A percentile compares a stretch with the other conserved stretches of the same genome.
Conservation (phyloP, 2,888 invertebrate species). For the Nebria salina region DNA sequence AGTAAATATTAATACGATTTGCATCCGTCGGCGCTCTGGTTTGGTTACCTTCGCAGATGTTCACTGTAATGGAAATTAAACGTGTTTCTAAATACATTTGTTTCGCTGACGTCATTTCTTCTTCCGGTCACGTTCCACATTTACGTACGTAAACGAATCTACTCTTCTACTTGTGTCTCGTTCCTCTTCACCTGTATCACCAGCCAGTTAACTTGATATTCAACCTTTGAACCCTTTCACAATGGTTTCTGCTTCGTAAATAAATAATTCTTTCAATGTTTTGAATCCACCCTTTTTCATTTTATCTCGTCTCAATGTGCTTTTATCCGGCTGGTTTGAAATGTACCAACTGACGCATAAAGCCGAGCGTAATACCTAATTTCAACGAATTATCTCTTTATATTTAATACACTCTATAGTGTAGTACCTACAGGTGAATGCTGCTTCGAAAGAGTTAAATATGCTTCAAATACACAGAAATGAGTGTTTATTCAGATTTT, state of each 20-base stretch:
- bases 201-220: not conserved
- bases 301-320: not conserved
- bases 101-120: constrained; percentile 20
- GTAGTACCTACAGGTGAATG: not conserved
- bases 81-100: constrained; percentile 33
- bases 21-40: not conserved
- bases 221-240: constrained; percentile 1
- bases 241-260: not conserved
- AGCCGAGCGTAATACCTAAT: not conserved
- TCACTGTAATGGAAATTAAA: constrained; percentile 35
- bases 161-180: not conserved
- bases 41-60: constrained; percentile 4
- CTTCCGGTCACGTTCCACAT: constrained; percentile 30
- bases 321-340: not conserved
- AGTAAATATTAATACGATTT: not conserved
- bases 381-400: constrained; percentile 1
- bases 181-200: not conserved
- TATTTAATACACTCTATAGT: not conserved
- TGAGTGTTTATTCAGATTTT: not conserved
- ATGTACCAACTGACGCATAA: not conserved
- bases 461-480: not conserved
- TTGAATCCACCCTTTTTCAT: not conserved
- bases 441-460: not conserved
- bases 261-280: not conserved
- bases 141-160: constrained; percentile 18